A percentile compares a stretch with the other conserved stretches of the same genome.
Conservation (phyloP, 2,888 invertebrate genomes). For the Plutella xylostella region DNA sequence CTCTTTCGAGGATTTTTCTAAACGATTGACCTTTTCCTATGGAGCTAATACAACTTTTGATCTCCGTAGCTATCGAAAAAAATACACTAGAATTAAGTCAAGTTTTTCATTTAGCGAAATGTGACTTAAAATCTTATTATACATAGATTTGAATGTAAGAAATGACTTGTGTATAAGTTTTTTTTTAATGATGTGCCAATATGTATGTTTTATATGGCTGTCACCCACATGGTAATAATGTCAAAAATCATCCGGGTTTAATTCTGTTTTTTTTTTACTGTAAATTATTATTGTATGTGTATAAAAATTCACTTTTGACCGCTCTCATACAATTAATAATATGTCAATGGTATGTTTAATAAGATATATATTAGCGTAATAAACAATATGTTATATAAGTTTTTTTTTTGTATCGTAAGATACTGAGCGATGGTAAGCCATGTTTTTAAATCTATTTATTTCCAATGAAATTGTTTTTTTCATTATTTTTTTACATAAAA, state of each 20-base stretch:
- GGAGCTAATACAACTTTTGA: neutral
- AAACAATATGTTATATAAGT: neutral
- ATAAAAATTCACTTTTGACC: neutral
- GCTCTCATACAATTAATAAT: conserved; percentile 2
- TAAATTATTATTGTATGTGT: neutral
- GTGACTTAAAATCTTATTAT: conserved; percentile 3
- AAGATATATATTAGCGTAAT: neutral
- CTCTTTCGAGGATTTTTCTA: too few species aligned
- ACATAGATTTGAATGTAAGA: neutral
- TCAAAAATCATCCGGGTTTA: neutral
- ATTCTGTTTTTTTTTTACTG: neutral
- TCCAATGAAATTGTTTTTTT: neutral
- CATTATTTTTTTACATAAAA: neutral
- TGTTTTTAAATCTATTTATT: neutral
- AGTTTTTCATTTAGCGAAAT: neutral
- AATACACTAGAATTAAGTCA: neutral
- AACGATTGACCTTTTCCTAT: neutral
- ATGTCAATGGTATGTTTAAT: neutral
- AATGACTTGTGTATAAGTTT: neutral
- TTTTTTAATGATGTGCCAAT: conserved; percentile 1
- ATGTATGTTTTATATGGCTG: neutral
- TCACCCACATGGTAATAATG: neutral
- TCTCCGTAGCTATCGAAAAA: neutral
- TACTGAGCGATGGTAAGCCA: neutral
- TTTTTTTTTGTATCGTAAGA: neutral